A percentile compares a stretch with the other conserved stretches of the same genome.
Evolutionary conservation across 2,113 vertebrate genomes (phyloP).

Genomic region (Boulengeromyrus knoepffleri): DNA sequence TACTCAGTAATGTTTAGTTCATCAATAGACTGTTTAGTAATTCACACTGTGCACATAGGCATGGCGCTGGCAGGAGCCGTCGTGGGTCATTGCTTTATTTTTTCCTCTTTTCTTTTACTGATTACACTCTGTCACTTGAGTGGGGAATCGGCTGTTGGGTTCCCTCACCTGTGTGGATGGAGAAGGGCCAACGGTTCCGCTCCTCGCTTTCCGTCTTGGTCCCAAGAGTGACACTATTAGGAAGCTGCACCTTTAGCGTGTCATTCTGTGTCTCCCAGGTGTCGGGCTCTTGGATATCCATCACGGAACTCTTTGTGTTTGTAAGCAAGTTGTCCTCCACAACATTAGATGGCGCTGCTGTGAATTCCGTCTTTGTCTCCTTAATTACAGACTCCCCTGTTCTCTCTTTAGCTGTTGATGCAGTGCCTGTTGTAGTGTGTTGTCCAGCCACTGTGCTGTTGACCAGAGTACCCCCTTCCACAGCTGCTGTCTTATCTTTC

Average conservation of each 20-base stretch:
- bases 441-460: slow-evolving; percentile 41
- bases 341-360: slow-evolving; percentile 43
- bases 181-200: slow-evolving; percentile 70
- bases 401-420: slow-evolving; percentile 62
- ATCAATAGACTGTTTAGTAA: not conserved
- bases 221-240: slow-evolving; percentile 53
- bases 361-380: slow-evolving; percentile 30
- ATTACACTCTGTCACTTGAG: not conserved
- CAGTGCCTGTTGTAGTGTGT: slow-evolving; percentile 48
- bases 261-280: slow-evolving; percentile 64
- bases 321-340: slow-evolving; percentile 26
- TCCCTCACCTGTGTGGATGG: slow-evolving; percentile 80
- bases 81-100: not conserved
- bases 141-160: not conserved
- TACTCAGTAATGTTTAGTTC: not conserved
- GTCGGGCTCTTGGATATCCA: slow-evolving; percentile 45
- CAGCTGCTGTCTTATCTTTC: slow-evolving; percentile 50
- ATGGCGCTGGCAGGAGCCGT: too few species aligned
- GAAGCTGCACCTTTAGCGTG: slow-evolving; percentile 67
- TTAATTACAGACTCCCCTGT: slow-evolving; percentile 41
- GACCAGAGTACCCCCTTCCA: slow-evolving; percentile 34
- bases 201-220: slow-evolving; percentile 41
- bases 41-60: not conserved
- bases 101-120: not conserved
- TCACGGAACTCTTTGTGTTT: slow-evolving; percentile 27